Evolutionary conservation across 1,140 invertebrate species (phyloP).

Genomic region (Zophobas morio): DNA sequence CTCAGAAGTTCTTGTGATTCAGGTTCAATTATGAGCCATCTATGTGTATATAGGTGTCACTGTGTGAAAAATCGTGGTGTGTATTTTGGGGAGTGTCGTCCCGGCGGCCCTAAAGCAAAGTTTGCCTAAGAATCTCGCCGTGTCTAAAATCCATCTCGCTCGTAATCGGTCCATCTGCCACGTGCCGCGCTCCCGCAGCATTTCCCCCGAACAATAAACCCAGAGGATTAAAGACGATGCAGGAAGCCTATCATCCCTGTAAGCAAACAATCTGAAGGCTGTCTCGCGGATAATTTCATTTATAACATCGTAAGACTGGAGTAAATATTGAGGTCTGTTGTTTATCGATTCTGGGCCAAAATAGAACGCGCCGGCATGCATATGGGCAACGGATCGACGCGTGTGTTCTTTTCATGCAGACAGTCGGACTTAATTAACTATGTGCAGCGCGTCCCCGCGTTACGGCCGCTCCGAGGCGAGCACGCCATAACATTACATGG

Average conservation of each 20-base stretch:
- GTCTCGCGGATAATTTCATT: conserved; percentile 30
- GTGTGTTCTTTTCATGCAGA: conserved; percentile 11
- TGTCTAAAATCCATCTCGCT: too few relatives aligned
- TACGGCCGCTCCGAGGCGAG: conserved; percentile 14
- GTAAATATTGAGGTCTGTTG: conserved; percentile 15
- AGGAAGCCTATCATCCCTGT: conserved; percentile 12
- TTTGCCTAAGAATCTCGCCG: too few relatives aligned
- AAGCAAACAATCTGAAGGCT: conserved; percentile 19
- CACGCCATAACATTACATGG: conserved; percentile 7
- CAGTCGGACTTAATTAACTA: conserved; percentile 34
- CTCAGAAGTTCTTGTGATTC: too few relatives aligned
- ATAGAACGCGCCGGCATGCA: neutral
- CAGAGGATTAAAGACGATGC: neutral
- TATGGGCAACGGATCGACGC: conserved; percentile 8
- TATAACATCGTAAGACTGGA: conserved; percentile 4
- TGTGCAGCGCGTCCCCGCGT: conserved; percentile 4
- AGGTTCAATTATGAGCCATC: too few relatives aligned
- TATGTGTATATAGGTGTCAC: too few relatives aligned
- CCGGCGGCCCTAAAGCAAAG: too few relatives aligned
- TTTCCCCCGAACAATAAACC: neutral
- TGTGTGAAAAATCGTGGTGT: too few relatives aligned
- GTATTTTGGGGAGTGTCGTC: too few relatives aligned
- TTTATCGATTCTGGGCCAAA: neutral
- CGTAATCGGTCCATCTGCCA: too few relatives aligned
- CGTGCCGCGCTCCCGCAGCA: neutral